Evolutionary conservation across 2,797 vertebrate genomes (phyloP).

Genomic region (Catamblyrhynchus diadema): DNA sequence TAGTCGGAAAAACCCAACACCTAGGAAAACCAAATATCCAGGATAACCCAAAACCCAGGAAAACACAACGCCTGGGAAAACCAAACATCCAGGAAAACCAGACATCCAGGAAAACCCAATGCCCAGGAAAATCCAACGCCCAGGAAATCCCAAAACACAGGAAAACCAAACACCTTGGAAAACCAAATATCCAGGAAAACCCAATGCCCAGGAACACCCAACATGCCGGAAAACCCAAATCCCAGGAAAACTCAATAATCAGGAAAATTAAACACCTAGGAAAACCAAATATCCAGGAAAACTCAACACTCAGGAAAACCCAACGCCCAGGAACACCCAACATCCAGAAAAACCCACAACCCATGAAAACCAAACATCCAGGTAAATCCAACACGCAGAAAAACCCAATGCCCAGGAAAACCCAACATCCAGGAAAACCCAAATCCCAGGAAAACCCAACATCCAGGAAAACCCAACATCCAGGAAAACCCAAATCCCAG

Average conservation of each 20-base stretch:
- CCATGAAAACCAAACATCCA: fast-evolving
- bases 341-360: fast-evolving
- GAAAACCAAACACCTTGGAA: no score
- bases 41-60: no score
- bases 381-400: fast-evolving
- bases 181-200: no score
- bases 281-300: not conserved
- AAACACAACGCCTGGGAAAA: not conserved
- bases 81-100: fast-evolving
- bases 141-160: no score
- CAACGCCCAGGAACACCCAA: fast-evolving
- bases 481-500: no score
- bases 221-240: fast-evolving
- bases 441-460: fast-evolving
- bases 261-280: fast-evolving
- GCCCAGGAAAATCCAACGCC: no score
- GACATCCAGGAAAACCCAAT: fast-evolving
- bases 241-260: fast-evolving
- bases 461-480: fast-evolving
- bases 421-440: no score
- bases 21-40: no score
- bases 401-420: fast-evolving
- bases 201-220: fast-evolving
- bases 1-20: fast-evolving
- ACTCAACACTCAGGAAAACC: fast-evolving